Evolutionary conservation across 2,888 invertebrate genomes (phyloP).

Genomic region (Axea sp.): DNA sequence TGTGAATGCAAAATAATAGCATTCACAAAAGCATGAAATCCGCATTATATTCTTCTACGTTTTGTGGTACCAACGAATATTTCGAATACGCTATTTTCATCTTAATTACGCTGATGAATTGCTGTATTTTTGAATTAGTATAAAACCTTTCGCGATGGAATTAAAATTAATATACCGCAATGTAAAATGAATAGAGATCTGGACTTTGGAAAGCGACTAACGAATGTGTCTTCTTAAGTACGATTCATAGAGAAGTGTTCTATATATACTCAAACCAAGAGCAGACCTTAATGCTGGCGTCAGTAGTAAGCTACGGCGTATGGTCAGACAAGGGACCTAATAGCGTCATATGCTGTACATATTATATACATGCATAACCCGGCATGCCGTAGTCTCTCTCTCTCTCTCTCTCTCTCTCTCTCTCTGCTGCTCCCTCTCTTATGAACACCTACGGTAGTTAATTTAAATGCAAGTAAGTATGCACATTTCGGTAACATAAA

Average conservation of each 20-base stretch:
- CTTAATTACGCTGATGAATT: no score
- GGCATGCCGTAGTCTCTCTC: constrained; percentile 14
- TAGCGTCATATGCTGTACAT: constrained; percentile 51
- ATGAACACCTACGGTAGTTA: constrained; percentile 34
- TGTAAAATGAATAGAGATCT: no score
- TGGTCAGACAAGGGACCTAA: constrained; percentile 55
- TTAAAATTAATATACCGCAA: no score
- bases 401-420: no score
- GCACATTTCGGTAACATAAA: constrained; percentile 39
- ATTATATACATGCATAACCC: constrained; percentile 42
- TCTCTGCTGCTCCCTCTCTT: no score
- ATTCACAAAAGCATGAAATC: not conserved
- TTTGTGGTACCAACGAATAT: no score
- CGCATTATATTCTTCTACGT: no score
- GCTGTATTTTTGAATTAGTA: no score
- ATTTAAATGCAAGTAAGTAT: constrained; percentile 49
- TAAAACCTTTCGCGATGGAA: no score
- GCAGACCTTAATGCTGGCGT: constrained; percentile 39
- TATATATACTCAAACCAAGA: constrained; percentile 26
- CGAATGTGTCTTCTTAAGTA: constrained; percentile 44
- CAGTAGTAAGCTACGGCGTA: constrained; percentile 55
- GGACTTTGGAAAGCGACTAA: constrained; percentile 23
- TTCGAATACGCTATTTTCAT: no score
- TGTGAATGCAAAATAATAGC: constrained; percentile 6
- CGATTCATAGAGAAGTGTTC: constrained; percentile 31